phyloP scores from a whole-genome alignment of 2,888 invertebrate species.

The Zelleria hepariella region DNA sequence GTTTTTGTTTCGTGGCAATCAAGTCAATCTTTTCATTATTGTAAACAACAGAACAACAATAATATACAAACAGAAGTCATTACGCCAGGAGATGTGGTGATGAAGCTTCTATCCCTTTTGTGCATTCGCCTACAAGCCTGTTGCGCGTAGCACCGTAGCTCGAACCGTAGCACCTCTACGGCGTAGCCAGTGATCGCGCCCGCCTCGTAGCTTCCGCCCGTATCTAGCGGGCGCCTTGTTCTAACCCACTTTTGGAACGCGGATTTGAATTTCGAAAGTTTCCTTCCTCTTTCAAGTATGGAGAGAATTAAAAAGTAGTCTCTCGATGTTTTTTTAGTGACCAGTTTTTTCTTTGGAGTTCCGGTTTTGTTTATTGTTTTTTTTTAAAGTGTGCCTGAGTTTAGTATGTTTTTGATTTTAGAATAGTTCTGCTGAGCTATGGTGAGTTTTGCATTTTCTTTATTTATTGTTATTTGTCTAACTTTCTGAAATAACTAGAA shows the following conservation, averaged over 20 bases:
- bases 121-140: neutral
- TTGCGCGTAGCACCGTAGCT: conserved; percentile 19
- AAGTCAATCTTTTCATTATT: no score
- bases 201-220: conserved; percentile 51
- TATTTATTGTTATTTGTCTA: no score
- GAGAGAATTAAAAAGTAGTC: neutral
- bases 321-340: conserved; percentile 1
- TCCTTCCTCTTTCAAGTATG: neutral
- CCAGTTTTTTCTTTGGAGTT: neutral
- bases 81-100: no score
- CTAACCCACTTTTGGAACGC: conserved; percentile 2
- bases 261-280: conserved; percentile 1
- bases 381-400: neutral
- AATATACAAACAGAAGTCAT: no score
- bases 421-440: neutral
- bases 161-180: conserved; percentile 18
- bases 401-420: neutral
- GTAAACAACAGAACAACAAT: no score
- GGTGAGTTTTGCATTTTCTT: neutral
- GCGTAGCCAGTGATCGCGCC: conserved; percentile 56
- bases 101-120: neutral
- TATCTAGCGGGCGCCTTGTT: conserved; percentile 16
- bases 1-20: no score
- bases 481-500: no score
- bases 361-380: neutral